phyloP scores from a whole-genome alignment of 2,113 vertebrate species.

The Amphiprion ocellaris region DNA sequence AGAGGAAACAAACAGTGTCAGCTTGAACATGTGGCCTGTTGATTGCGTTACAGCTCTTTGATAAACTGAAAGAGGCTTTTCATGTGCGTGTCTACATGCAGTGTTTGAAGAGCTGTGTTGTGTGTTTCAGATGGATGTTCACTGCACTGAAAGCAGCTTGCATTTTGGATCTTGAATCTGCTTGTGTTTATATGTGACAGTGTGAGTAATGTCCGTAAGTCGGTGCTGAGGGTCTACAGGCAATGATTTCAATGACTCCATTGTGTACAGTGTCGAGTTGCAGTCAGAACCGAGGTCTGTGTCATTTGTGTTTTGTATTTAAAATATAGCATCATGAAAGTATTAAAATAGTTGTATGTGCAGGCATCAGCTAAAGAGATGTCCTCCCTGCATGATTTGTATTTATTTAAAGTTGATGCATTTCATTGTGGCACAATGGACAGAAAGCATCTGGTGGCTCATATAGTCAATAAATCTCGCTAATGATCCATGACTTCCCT shows the following conservation, averaged over 20 bases:
- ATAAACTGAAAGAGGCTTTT: too few species aligned
- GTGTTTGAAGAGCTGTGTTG: background rate
- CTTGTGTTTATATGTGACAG: background rate
- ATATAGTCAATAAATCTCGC: constrained; percentile 27
- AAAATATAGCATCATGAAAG: too few species aligned
- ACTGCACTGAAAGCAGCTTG: constrained; percentile 5
- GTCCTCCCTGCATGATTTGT: background rate
- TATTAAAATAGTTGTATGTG: background rate
- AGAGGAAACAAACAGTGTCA: too few species aligned
- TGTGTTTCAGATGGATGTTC: constrained; percentile 2
- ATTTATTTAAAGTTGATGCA: background rate
- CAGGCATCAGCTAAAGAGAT: background rate
- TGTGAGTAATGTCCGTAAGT: background rate
- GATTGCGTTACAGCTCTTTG: too few species aligned
- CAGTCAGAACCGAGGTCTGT: too few species aligned
- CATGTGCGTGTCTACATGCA: too few species aligned
- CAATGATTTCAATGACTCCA: too few species aligned
- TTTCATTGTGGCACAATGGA: background rate
- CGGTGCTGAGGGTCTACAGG: background rate
- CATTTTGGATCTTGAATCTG: too few species aligned
- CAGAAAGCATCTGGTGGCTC: constrained; percentile 19
- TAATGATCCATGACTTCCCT: constrained; percentile 18
- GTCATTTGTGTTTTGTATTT: too few species aligned
- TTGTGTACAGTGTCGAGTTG: too few species aligned
- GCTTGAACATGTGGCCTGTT: too few species aligned